phyloP scores from a whole-genome alignment of 2,113 vertebrate genomes.

The Ailurus styani region DNA sequence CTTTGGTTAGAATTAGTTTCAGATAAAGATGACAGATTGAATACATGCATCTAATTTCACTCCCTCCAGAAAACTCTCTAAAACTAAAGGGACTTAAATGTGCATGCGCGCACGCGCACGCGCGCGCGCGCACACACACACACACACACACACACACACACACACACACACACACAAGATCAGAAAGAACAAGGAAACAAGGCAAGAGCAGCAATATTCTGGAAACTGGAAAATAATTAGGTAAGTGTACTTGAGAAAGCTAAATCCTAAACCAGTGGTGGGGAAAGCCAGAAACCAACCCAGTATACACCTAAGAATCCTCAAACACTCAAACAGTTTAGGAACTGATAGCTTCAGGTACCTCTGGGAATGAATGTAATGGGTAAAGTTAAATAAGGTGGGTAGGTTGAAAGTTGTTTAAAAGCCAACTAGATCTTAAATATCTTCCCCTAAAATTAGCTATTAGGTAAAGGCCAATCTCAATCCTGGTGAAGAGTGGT shows the following conservation, averaged over 20 bases:
- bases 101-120: too few relatives aligned
- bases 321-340: neutral
- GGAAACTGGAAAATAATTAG: neutral
- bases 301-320: neutral
- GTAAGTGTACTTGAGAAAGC: neutral
- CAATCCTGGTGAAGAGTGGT: neutral
- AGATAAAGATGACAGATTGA: conserved; percentile 26
- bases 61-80: conserved; percentile 21
- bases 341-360: neutral
- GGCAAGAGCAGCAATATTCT: neutral
- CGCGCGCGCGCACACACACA: neutral
- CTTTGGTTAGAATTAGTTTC: conserved; percentile 46
- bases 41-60: conserved; percentile 46
- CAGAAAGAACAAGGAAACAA: conserved; percentile 31
- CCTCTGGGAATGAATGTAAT: neutral
- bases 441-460: neutral
- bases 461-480: neutral
- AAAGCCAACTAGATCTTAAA: conserved; percentile 44
- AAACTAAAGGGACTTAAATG: neutral
- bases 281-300: neutral
- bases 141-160: neutral
- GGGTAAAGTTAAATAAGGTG: neutral
- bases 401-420: neutral
- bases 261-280: neutral
- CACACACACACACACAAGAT: neutral